Conservation (phyloP, 1,140 invertebrate genomes). For the Drosophila willistoni region DNA sequence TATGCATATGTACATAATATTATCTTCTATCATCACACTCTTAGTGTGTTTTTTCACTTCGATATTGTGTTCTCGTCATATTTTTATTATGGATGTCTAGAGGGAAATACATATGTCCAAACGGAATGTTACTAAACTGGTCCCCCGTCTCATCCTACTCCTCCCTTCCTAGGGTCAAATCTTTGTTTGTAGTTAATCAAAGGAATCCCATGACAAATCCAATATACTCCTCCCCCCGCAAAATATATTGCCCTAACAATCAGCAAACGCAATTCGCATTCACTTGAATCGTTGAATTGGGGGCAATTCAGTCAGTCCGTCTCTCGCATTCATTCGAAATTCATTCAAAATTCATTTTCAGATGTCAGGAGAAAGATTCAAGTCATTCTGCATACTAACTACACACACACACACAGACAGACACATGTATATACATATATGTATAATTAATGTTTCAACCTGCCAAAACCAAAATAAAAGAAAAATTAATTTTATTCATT, state of each 20-base stretch:
- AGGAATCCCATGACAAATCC: neutral
- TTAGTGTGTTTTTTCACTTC: neutral
- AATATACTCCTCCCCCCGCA: neutral
- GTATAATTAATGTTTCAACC: neutral
- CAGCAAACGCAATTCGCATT: too few relatives aligned
- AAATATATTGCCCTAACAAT: too few relatives aligned
- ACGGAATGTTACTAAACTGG: neutral
- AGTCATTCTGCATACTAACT: neutral
- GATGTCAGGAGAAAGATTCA: neutral
- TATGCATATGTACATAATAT: neutral
- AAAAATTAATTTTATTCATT: neutral
- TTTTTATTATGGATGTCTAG: neutral
- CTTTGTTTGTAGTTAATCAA: neutral
- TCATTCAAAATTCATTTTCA: neutral
- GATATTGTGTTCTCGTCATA: neutral
- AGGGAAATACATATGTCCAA: neutral
- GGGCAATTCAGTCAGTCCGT: neutral
- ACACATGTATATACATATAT: neutral
- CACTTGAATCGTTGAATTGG: slow-evolving; percentile 26
- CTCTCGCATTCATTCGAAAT: neutral
- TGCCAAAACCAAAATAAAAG: neutral
- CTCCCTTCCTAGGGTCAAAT: too few relatives aligned
- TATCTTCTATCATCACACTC: neutral
- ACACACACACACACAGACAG: neutral
- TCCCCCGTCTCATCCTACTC: too few relatives aligned